phyloP scores from a whole-genome alignment of 2,797 vertebrate species.

The Gymnodraco acuticeps region DNA sequence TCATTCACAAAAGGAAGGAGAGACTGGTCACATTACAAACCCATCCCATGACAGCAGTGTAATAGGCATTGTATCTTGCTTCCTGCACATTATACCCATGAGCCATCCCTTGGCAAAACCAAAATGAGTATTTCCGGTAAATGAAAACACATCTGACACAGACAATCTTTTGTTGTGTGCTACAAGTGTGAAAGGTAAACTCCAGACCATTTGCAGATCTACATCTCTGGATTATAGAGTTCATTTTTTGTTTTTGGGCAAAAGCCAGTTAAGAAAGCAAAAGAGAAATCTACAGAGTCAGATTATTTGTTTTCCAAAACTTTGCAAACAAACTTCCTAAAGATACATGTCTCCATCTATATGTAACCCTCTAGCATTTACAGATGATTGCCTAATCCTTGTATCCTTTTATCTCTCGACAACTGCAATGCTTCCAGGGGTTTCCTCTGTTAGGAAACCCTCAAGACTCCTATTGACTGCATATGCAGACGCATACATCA shows the following conservation, averaged over 20 bases:
- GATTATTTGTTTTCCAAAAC: conserved; percentile 17
- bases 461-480: conserved; percentile 56
- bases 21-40: too few species aligned
- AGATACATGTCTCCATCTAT: conserved; percentile 17
- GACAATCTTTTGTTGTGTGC: neutral
- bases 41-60: too few species aligned
- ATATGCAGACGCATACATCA: conserved; percentile 70
- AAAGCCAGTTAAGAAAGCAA: neutral
- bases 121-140: neutral
- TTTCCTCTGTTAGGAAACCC: conserved; percentile 53
- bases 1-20: too few species aligned
- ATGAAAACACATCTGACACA: neutral
- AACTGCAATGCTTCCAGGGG: conserved; percentile 51
- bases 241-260: too few species aligned
- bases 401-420: conserved; percentile 55
- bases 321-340: conserved; percentile 2
- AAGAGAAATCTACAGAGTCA: conserved; percentile 1
- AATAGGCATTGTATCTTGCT: too few species aligned
- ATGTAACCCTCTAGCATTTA: conserved; percentile 36
- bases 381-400: conserved; percentile 54
- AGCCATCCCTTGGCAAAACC: neutral
- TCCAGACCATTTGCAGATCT: neutral
- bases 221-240: too few species aligned
- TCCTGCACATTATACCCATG: neutral
- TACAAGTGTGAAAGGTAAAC: neutral